Conservation (phyloP, 2,113 vertebrate genomes). For the Micromys minutus region DNA sequence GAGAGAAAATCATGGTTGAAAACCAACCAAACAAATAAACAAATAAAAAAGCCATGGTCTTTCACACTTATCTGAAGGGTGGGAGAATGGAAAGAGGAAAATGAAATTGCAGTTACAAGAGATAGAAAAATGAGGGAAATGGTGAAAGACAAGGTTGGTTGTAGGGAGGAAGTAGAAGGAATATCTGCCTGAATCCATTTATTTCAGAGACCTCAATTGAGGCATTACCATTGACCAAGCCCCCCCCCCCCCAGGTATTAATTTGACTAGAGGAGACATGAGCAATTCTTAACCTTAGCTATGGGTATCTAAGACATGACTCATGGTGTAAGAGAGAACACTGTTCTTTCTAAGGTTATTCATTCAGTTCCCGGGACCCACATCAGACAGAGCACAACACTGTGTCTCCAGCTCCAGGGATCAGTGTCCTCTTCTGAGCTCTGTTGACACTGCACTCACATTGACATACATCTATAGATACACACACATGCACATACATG, state of each 20-base stretch:
- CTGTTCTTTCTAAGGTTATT: neutral
- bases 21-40: no score
- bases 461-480: neutral
- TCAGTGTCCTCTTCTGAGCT: neutral
- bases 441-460: neutral
- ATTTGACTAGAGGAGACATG: neutral
- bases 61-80: neutral
- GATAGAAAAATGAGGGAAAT: neutral
- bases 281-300: neutral
- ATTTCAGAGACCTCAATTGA: neutral
- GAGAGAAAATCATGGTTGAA: neutral
- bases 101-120: neutral
- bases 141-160: neutral
- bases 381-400: neutral
- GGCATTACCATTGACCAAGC: neutral
- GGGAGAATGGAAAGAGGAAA: neutral
- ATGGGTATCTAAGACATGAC: neutral
- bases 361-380: neutral
- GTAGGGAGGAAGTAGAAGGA: neutral
- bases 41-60: neutral
- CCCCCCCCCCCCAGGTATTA: neutral
- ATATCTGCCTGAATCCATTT: no score
- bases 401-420: neutral
- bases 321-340: neutral
- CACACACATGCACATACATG: neutral